Evolutionary conservation across 2,113 vertebrate genomes (phyloP).

Genomic region (Halcyon malimbica): DNA sequence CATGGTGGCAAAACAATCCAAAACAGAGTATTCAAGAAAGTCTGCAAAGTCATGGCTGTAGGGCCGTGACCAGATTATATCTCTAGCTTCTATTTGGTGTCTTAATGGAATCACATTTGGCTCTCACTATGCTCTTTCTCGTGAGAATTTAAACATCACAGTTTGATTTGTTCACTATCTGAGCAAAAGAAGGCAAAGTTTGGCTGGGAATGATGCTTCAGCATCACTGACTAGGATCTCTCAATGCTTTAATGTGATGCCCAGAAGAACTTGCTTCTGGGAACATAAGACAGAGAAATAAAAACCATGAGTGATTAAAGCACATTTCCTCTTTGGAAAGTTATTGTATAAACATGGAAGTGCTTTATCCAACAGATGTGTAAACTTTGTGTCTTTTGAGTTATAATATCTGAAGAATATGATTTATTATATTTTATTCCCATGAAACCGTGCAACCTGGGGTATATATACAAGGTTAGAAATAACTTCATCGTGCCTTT

Average conservation of each 20-base stretch:
- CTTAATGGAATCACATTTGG: conserved; percentile 26
- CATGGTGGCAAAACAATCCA: background rate
- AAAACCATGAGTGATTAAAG: conserved; percentile 53
- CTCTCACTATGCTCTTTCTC: conserved; percentile 17
- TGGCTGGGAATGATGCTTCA: conserved; percentile 27
- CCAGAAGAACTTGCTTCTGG: conserved; percentile 47
- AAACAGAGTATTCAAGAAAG: conserved; percentile 45
- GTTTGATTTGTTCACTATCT: conserved; percentile 40
- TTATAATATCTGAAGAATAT: background rate
- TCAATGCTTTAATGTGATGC: conserved; percentile 41
- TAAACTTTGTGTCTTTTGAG: conserved; percentile 16
- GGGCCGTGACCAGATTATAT: conserved; percentile 60
- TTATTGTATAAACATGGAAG: conserved; percentile 52
- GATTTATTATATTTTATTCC: background rate
- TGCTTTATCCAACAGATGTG: conserved; percentile 50
- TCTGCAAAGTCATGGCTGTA: conserved; percentile 47
- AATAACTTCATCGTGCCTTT: background rate
- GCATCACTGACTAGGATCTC: conserved; percentile 1
- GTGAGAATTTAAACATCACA: conserved; percentile 44
- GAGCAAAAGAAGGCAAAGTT: background rate
- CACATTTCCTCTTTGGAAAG: conserved; percentile 46
- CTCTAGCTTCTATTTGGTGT: conserved; percentile 18
- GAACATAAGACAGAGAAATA: conserved; percentile 11
- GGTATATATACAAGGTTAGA: background rate
- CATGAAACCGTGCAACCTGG: background rate